Base-by-base conservation (phyloP, 2,113 vertebrate genomes). In the Pelecanus crispus region DNA sequence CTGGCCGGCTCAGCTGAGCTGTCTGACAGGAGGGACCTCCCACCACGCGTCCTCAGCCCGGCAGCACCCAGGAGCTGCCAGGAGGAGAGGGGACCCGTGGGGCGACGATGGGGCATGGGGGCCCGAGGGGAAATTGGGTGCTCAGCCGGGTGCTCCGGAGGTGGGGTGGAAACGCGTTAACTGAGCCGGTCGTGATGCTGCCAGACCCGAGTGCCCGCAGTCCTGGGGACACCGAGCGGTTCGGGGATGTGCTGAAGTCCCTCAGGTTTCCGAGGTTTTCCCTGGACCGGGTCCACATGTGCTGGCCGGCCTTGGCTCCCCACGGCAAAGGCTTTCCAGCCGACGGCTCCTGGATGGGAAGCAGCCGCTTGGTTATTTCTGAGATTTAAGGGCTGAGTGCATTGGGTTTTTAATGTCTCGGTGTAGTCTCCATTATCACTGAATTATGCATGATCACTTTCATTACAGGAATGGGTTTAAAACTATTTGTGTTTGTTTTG, bases 1-100 rank as follows among this genome's bases (percentile, higher is more conserved):
- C 97, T 32, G 62, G 97, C 97, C 97, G 97, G 97, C 97, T n/a
- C 40, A 98, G 98, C 98, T 98, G 95, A 98, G 97, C 98, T 22
- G 92, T 96, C 98, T 97, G 97, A 97, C 66, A 44, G 96, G 97
- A 97, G 97, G 95, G 95, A 98, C 89, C 95, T 97, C 65, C 53
- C 0, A 0, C 78, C 2, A 2, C 14, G 53, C 53, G 10, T 16
- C 29, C 81, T 17, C 24, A 1, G 28, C 56, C 75, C 84, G 1
- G 0, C 0, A 4, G 86, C 55, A 68, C 9, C 11, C 21, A 5
- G 83, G 81, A 73, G 26, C 2, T 34, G 40, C 31, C 7, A 2
- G 7, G 31, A 28, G 42, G 7, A 71, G 50, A 49, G 29, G 34
- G 38, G 5, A 28, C 21, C 49, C 3, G 0, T 12, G 42, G 32